These are phyloP conservation scores for Sinodicranocentrus sp. DNA, from an alignment of 2,888 invertebrate genomes.

Conservation along the genomic window DNA sequence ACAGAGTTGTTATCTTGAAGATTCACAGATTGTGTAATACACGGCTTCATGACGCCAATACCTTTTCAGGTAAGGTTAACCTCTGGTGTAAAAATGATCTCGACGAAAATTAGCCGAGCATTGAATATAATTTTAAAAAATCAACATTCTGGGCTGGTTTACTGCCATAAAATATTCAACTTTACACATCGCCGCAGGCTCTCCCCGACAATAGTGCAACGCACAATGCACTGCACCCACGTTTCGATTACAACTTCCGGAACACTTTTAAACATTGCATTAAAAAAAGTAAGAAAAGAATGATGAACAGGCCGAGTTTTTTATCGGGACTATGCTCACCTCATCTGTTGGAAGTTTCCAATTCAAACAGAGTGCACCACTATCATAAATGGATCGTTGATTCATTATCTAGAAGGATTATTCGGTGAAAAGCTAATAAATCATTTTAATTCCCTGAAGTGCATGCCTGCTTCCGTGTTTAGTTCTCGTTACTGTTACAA, in stretches of 20 bases:
- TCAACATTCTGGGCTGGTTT: too few species aligned
- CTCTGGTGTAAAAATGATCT: too few species aligned
- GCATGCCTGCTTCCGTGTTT: conserved; percentile 8
- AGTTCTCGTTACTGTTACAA: not conserved
- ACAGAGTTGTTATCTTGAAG: too few species aligned
- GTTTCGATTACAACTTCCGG: conserved; percentile 4
- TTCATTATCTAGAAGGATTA: not conserved
- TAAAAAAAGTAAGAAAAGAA: not conserved
- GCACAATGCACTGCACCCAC: too few species aligned
- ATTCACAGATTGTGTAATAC: too few species aligned
- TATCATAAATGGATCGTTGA: conserved; percentile 50
- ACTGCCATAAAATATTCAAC: too few species aligned
- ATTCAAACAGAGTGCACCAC: not conserved
- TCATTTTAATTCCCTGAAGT: not conserved
- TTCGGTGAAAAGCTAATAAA: not conserved
- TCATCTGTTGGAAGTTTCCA: conserved; percentile 23
- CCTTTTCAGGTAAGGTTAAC: too few species aligned
- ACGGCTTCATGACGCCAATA: too few species aligned
- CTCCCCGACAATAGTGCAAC: too few species aligned
- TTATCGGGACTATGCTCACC: conserved; percentile 4
- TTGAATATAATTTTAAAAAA: not conserved
- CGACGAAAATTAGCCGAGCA: not conserved
- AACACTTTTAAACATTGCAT: not conserved
- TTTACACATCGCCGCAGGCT: too few species aligned
- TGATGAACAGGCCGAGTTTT: not conserved